These are phyloP conservation scores for Dipodomys ordii DNA, from an alignment of 2,113 vertebrate species.

Conservation along the genomic window DNA sequence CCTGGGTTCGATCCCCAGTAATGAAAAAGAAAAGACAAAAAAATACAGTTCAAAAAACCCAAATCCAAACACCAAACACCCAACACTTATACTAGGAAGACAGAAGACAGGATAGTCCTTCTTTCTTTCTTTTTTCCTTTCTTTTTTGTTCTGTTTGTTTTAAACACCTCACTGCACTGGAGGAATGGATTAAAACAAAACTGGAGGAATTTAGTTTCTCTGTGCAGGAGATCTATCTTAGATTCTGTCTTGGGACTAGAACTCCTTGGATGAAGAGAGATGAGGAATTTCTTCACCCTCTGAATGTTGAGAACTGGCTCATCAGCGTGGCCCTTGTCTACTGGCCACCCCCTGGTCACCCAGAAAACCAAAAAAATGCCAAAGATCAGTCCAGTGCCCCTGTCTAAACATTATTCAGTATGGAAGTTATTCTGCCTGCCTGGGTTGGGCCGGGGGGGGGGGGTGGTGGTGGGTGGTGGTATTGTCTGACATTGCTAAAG, in stretches of 20 bases:
- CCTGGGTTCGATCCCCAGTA: too few relatives aligned
- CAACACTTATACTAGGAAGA: too few relatives aligned
- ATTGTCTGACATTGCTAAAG: constrained; percentile 42
- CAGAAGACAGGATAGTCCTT: not conserved
- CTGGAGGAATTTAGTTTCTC: not conserved
- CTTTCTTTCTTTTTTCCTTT: not conserved
- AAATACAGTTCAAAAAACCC: too few relatives aligned
- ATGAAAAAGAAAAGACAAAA: too few relatives aligned
- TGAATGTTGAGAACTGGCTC: not conserved
- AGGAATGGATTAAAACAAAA: not conserved
- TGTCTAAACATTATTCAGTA: constrained; percentile 38
- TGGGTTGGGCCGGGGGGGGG: not conserved
- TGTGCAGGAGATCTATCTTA: not conserved
- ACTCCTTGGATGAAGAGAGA: not conserved
- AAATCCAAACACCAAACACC: too few relatives aligned
- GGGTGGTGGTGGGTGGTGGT: not conserved
- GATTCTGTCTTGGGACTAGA: not conserved
- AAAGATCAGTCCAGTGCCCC: not conserved
- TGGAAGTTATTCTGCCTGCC: constrained; percentile 25
- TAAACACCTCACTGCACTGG: not conserved
- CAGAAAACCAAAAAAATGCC: constrained; percentile 30
- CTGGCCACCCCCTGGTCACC: not conserved
- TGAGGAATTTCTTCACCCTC: not conserved
- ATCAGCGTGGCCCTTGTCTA: constrained; percentile 41
- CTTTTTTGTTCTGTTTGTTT: not conserved